Base-by-base conservation (phyloP, 2,797 vertebrate genomes). In the Sebastes flavidus region DNA sequence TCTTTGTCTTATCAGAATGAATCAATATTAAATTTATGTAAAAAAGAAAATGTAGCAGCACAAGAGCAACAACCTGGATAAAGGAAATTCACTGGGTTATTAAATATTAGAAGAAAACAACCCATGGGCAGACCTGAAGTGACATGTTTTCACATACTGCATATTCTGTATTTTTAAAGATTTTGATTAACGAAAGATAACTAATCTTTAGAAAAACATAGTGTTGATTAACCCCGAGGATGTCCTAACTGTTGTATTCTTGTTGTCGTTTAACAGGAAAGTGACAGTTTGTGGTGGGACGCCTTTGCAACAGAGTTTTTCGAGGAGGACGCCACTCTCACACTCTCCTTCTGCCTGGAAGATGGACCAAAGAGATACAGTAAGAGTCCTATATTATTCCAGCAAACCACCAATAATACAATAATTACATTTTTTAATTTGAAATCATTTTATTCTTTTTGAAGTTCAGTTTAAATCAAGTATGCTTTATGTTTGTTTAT, bases 331-430 rank as follows among this genome's bases (percentile, higher is more conserved):
- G 98, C 98, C 91, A 99, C 98, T 9, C 96, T 99, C 95, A 99
- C 98, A 4, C 96, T 99, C 88, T 99, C 99, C 88, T 99, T 99
- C 97, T 99, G 99, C 95, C 97, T 99, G 91, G 99, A 99, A 96
- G 99, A 99, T 86, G 99, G 99, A 97, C 99, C 98, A 97, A 99
- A 99, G 97, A 97, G 98, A 98, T 99, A 99, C 97, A 99, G 99
- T 99, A 99, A 99, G 98, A 88, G 56, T 80, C 32, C 60, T 25
- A 11, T 18, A 14, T 46, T 62, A 2, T 63, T 63, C 6, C 34
- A 24, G 18, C 46, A 61, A 38, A 52, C 9, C 5, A 27, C 4
- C 4, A 3, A 24, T 9, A n/a, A 54, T 24, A 3, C 8, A 52
- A n/a, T 65, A 8, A n/a, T 36, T 30, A 24, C 0, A 18, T 49